Conservation (phyloP, 2,797 vertebrate genomes). For the Melanotaenia parkinsoni region DNA sequence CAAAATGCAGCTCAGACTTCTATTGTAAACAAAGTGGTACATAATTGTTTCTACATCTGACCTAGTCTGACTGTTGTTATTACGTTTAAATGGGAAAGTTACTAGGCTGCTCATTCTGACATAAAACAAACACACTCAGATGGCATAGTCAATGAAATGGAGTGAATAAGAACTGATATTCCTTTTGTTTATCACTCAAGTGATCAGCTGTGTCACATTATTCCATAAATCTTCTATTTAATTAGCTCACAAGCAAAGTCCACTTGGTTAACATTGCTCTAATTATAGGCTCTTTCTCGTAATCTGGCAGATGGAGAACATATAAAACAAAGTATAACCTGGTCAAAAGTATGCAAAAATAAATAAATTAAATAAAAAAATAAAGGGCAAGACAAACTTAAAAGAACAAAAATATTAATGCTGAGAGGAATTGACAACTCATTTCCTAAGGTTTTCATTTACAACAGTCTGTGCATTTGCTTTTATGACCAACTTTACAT, state of each 20-base stretch:
- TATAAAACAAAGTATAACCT: neutral
- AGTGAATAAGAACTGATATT: neutral
- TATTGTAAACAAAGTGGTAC: neutral
- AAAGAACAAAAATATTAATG: neutral
- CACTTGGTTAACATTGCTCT: neutral
- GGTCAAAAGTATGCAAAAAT: neutral
- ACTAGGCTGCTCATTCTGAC: neutral
- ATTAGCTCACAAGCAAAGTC: slow-evolving; percentile 1
- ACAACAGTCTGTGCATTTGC: neutral
- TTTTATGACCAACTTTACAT: neutral
- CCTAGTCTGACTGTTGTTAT: neutral
- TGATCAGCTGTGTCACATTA: neutral
- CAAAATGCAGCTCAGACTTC: neutral
- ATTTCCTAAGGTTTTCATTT: neutral
- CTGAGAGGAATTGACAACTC: neutral
- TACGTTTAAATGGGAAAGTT: neutral
- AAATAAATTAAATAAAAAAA: neutral
- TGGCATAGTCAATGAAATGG: neutral
- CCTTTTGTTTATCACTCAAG: neutral
- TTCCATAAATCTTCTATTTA: neutral
- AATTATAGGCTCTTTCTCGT: neutral
- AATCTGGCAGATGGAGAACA: neutral
- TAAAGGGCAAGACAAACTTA: neutral
- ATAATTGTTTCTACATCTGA: neutral
- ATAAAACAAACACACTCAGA: neutral